A percentile compares a stretch with the other conserved stretches of the same genome.
Conservation (phyloP, 2,888 invertebrate genomes). For the Sminthurides aquaticus region DNA sequence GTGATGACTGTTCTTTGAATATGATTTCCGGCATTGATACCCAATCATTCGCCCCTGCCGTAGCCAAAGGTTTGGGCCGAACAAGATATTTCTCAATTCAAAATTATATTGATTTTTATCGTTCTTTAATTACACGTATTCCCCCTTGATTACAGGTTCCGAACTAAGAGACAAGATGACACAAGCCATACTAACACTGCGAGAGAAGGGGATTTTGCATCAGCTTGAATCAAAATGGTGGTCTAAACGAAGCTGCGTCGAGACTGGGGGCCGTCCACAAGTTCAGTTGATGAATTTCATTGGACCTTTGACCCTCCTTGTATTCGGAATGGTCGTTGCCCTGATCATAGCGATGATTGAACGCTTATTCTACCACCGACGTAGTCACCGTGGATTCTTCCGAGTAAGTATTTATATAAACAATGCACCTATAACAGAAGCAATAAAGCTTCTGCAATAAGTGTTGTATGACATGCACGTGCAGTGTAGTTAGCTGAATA, state of each 20-base stretch:
- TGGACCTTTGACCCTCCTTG: slow-evolving; percentile 38
- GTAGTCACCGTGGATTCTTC: slow-evolving; percentile 42
- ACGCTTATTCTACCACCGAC: slow-evolving; percentile 38
- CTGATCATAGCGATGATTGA: slow-evolving; percentile 40
- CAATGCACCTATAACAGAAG: neutral
- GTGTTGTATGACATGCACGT: neutral
- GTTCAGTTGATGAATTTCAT: slow-evolving; percentile 38
- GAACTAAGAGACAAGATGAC: slow-evolving; percentile 37
- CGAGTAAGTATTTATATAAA: slow-evolving; percentile 27
- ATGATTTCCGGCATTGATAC: slow-evolving; percentile 33
- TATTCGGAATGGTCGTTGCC: slow-evolving; percentile 36
- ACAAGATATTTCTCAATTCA: neutral
- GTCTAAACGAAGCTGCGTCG: slow-evolving; percentile 29
- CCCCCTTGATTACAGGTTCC: too few relatives aligned
- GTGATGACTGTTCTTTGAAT: slow-evolving; percentile 34
- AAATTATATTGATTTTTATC: neutral
- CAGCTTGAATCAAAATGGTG: slow-evolving; percentile 41
- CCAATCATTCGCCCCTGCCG: slow-evolving; percentile 34
- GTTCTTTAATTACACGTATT: neutral
- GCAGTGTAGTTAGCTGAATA: neutral
- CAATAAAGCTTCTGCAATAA: neutral
- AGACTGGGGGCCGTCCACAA: slow-evolving; percentile 30
- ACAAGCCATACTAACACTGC: slow-evolving; percentile 34
- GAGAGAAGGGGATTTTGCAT: slow-evolving; percentile 37
- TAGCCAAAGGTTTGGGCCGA: slow-evolving; percentile 33